These are phyloP conservation scores for Anas bernieri DNA, from an alignment of 2,797 vertebrate species.

Conservation along the genomic window DNA sequence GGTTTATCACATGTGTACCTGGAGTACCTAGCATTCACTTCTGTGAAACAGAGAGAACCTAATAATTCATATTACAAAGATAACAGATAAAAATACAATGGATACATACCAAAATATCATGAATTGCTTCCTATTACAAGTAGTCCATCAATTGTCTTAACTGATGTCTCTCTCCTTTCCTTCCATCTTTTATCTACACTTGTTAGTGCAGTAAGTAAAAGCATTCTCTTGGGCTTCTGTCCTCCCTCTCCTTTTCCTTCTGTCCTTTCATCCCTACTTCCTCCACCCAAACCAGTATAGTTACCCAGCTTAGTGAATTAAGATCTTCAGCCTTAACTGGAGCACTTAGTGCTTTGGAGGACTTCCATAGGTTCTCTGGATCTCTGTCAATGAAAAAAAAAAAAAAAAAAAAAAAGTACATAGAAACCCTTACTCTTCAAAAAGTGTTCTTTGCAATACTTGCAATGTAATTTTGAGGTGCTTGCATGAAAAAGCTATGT, in stretches of 20 bases:
- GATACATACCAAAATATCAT: background rate
- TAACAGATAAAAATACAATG: background rate
- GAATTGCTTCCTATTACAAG: background rate
- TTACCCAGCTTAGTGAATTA: background rate
- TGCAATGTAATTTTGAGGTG: background rate
- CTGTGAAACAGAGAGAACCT: background rate
- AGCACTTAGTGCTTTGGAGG: background rate
- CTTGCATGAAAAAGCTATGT: background rate
- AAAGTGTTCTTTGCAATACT: rapidly evolving
- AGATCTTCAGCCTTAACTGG: background rate
- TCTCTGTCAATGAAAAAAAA: background rate
- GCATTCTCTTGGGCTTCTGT: background rate
- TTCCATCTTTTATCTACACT: background rate
- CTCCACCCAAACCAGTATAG: background rate
- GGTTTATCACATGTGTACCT: background rate
- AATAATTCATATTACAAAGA: background rate
- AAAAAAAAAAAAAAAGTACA: background rate
- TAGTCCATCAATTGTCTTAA: background rate
- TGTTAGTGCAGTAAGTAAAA: background rate
- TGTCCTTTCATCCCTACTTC: background rate
- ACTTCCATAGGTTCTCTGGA: background rate
- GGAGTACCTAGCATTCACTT: background rate
- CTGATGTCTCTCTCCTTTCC: background rate
- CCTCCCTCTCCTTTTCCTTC: background rate
- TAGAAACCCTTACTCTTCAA: background rate